Base-by-base conservation (phyloP, 2,888 invertebrate species). In the Micoletzkya japonica region DNA sequence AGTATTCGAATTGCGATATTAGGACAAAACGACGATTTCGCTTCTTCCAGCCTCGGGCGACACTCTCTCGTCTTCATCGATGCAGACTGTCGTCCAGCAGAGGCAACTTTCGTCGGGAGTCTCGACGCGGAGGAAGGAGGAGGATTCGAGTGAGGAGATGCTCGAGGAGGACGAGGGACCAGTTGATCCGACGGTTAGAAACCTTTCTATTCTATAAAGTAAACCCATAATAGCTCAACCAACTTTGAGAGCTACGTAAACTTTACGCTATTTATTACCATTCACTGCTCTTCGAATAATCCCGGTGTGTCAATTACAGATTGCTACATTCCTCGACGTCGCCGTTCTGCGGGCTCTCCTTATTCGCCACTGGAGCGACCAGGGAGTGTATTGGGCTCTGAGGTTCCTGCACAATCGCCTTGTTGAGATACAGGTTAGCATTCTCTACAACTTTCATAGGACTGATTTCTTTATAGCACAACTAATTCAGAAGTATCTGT, bases 321-420 rank as follows among this genome's bases (percentile, higher is more conserved):
- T 80, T n/a, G 98, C 98, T 0, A 95, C 95, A 1, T 96, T 95
- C 86, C 89, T 98, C 70, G 98, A 99, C 86, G 93, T 99, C 0
- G 94, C 95, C 2, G 95, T 97, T 0, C 87, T 99, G 69, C 90
- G 97, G 66, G 96, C 97, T 86, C 89, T 99, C 20, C 95, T 98
- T 86, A 92, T 95, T 73, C 90, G 93, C 0, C 94, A 95, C 85
- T 99, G 98, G 98, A 92, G 93, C 85, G 96, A 97, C 86, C 96
- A 97, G 86, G 98, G 98, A 0, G 92, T 97, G 17, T 93, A 92
- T 86, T 98, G 98, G 98, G 95, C 94, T 20, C 87, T 97, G 37
- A 92, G 93, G 86, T 96, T 92, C 71, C 73, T 86, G 14, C 73
- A 82, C 52, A 82, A 86, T 72, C 71, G 88, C 26, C 80, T 88